These are phyloP conservation scores for Drosophila lowei DNA, from an alignment of 1,140 invertebrate species.

Conservation along the genomic window DNA sequence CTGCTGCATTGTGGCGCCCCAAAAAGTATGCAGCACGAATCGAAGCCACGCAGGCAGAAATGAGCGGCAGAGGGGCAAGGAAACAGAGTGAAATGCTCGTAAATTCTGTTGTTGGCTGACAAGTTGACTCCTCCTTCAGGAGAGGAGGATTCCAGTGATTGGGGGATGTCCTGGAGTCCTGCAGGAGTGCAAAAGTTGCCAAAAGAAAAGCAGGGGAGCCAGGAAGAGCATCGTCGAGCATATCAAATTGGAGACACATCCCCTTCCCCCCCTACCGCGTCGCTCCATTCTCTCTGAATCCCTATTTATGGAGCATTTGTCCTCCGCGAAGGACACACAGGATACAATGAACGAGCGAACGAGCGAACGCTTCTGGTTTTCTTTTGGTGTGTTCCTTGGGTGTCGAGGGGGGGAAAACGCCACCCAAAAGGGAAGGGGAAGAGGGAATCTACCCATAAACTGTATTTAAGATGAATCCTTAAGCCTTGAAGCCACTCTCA, in stretches of 20 bases:
- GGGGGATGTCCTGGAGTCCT: slow-evolving; percentile 35
- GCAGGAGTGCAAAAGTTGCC: slow-evolving; percentile 62
- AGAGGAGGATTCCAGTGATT: slow-evolving; percentile 5
- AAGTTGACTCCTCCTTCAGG: slow-evolving; percentile 50
- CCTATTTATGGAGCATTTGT: slow-evolving; percentile 77
- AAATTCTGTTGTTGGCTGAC: slow-evolving; percentile 55
- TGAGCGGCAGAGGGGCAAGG: slow-evolving; percentile 1
- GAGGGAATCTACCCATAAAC: slow-evolving; percentile 21
- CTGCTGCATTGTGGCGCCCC: slow-evolving; percentile 32
- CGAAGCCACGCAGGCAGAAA: no score
- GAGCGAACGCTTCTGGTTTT: neutral
- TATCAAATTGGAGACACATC: slow-evolving; percentile 41
- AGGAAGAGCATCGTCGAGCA: slow-evolving; percentile 52
- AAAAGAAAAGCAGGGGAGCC: slow-evolving; percentile 24
- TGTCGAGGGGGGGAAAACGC: slow-evolving; percentile 18
- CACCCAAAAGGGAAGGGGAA: neutral
- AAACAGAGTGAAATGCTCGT: slow-evolving; percentile 28
- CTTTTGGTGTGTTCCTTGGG: neutral
- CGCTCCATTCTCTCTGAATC: slow-evolving; percentile 25
- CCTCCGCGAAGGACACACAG: slow-evolving; percentile 68
- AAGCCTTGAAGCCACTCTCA: slow-evolving; percentile 14
- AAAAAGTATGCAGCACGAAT: slow-evolving; percentile 56
- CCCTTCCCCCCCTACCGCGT: neutral
- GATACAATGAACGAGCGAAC: slow-evolving; percentile 59
- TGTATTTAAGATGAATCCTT: slow-evolving; percentile 38